Evolutionary conservation across 64 coral and sea anemone species (phyloP), one percentile per base, ranked within the genome.

Genomic region (Actinia tenebrosa): DNA sequence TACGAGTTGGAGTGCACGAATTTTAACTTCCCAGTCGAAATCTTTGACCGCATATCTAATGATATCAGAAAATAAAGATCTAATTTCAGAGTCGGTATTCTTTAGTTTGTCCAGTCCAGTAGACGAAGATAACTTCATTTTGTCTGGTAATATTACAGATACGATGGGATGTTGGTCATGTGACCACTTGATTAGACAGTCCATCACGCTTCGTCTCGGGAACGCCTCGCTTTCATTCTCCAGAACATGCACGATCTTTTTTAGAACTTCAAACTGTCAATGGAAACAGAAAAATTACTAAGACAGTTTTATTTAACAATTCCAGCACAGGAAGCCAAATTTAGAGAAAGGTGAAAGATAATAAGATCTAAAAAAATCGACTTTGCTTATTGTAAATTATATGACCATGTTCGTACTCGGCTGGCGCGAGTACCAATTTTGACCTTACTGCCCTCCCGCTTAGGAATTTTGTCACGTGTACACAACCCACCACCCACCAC

Each of bases 11-110:
- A 97, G 60, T 11, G 53, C 91, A n/a, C 91, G 94, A 15, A 93
- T 27, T 84, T 97, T 97, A 1, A 97, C 94, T 79, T 97, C 94
- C 94, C 94, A 97, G 61, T 97, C 94, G 89, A 97, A 93, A 59
- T 97, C 94, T 80, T 93, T 83, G 83, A 87, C 88, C 7, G 91
- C 88, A 47, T 13, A 27, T 60, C 10, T 61, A 27, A 85, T 16
- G 42, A 85, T 64, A 62, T 54, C 30, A n/a, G 83, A 59, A 43
- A 44, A 61, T 54, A 85, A 3, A 22, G 83, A 61, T 25, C 54
- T 85, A 0, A 30, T 25, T 56, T 59, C 53, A 25, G 55, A 23
- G 52, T 45, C 44, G 7, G 20, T 85, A 54, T 30, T 59, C 2
- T 60, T 20, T 3, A 83, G 44, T 14, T 20, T 46, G 44, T 45